Evolutionary conservation across 37 sponge, comb jelly and placozoan genomes (phyloP), one percentile per base, ranked within the genome.

Genomic region (Theonella swinhoei): DNA sequence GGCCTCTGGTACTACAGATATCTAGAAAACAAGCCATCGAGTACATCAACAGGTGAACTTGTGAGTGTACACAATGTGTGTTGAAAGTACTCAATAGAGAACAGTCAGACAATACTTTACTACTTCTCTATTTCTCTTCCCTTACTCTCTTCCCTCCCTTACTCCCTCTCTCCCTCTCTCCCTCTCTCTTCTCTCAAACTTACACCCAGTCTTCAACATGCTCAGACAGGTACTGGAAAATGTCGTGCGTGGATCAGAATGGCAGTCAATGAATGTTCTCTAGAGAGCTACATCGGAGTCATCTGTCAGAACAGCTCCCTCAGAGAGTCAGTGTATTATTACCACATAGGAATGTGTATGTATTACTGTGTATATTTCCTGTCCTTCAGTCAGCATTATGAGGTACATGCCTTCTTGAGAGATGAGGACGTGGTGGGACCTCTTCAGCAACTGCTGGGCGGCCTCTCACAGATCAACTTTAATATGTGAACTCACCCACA

Each of bases 231-330:
- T 28, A 47, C 35, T 62, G 97, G 94, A 3, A 72, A 84, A 42
- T 92, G 93, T 70, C 74, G 97, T 14, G 87, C 72, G 1, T 86
- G 87, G 87, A 86, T 86, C 41, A 37, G 87, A 17, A 36, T 86
- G 67, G 87, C 87, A 14, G 93, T 91, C 43, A 99, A 99, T 67
- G 99, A 99, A 84, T 84, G 83, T 39, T 90, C 97, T 23, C 81
- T 99, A 33, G 94, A 94, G 76, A 96, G 95, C 81, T 99, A 96
- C 82, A 88, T 99, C 70, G 85, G 39, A 32, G 92, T 94, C n/a
- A 43, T 97, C 20, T 70, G 68, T 14, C 84, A 93, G 47, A 91
- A 97, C 75, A 24, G 20, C 31, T 20, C 42, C 1, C 76, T 96
- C 39, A 39, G 83, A 39, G 72, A 67, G 91, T 86, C 25, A 19